Evolutionary conservation across 1,140 invertebrate genomes (phyloP), one percentile per base, ranked within the genome.

Genomic region (Oryctes rhinoceros): DNA sequence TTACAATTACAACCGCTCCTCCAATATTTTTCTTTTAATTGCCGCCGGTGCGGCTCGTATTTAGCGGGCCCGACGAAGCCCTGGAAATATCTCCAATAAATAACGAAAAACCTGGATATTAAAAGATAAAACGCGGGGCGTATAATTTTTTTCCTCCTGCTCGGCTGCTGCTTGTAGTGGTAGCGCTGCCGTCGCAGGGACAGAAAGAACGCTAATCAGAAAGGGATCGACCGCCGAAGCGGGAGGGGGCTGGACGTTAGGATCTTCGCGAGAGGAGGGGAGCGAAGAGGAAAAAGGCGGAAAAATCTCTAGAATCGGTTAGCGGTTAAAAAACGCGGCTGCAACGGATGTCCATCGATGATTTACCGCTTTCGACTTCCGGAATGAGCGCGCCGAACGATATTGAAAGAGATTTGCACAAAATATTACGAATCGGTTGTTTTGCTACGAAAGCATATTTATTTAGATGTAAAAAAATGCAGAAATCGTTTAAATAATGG

Each of bases 21-120:
- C 65, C 65, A 67, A 67, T 67, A 67, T 67, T 67, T 67, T 67
- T 67, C 65, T 67, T 67, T 67, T 67, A 67, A 67, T 67, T 67
- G 65, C 65, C 65, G 65, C 65, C 65, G 65, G 65, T 67, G 65
- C 65, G 65, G 65, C 65, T 67, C 65, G 65, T 67, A 67, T 67
- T 67, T 67, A 67, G 65, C 65, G 20, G n/a, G 20, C 13, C 20
- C 65, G 65, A 67, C 65, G 65, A 67, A 67, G 65, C 65, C 65
- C 65, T 67, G 65, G 65, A 67, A 67, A 67, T 67, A 67, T 67
- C 65, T 67, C 65, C 65, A 67, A 67, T 67, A 67, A 67, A 67
- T 67, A 67, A 67, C 65, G 65, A 67, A 67, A 67, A 67, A 67
- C 65, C 65, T 67, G 65, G 65, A 67, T 67, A 67, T 67, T 67